Conservation (phyloP, 30 jellyfish, hydroid and myxozoan genomes). For the Catostylus mosaicus region DNA sequence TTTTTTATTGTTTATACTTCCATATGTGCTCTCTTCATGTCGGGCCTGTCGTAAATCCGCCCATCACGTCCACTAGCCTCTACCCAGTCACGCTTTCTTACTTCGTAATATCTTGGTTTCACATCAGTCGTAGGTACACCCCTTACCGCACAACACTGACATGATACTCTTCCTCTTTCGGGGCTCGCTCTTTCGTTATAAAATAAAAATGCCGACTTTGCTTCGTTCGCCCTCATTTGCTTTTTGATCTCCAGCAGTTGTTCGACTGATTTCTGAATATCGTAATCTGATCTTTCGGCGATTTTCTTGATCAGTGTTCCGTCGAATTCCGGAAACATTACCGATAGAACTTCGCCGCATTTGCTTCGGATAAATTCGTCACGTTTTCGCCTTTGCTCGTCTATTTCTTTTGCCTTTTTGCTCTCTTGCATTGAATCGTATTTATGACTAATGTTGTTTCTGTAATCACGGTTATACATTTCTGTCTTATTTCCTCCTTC, state of each 20-base stretch:
- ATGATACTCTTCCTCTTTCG: not conserved
- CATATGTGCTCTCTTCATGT: not conserved
- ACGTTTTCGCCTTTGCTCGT: conserved; percentile 30
- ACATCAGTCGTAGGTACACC: not conserved
- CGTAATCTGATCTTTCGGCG: conserved; percentile 53
- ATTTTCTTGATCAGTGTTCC: conserved; percentile 34
- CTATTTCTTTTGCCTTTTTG: conserved; percentile 3
- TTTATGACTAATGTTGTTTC: not conserved
- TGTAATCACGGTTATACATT: not conserved
- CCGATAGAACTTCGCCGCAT: conserved; percentile 79
- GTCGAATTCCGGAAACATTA: conserved; percentile 92
- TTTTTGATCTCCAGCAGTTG: conserved; percentile 61
- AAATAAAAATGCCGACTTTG: conserved; percentile 34
- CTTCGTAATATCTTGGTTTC: conserved; percentile 2
- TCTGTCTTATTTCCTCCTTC: not conserved
- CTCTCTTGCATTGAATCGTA: not conserved
- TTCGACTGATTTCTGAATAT: conserved; percentile 80
- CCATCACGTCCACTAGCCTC: not conserved
- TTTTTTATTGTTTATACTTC: not conserved
- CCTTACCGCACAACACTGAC: conserved; percentile 49
- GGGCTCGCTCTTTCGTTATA: not conserved
- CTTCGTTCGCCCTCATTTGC: conserved; percentile 30
- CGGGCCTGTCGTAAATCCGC: not conserved
- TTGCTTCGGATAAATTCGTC: conserved; percentile 72
- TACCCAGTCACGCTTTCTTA: conserved; percentile 10